Conservation (phyloP, 2,888 invertebrate genomes). For the Zelleria hepariella region DNA sequence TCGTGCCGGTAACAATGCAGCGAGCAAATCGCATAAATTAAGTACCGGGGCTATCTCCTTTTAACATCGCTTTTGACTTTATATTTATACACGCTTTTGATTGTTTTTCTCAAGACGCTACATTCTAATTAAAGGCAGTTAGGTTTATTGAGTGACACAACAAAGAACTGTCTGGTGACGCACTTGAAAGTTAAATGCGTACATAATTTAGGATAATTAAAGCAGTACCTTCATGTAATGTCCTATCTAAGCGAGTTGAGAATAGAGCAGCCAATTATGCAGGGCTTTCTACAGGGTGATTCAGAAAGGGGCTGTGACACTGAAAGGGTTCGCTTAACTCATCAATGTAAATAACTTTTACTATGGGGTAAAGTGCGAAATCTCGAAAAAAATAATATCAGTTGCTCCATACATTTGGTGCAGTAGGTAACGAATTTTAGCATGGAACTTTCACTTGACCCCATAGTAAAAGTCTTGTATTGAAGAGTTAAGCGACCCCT, state of each 20-base stretch:
- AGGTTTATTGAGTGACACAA: neutral
- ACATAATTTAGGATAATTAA: neutral
- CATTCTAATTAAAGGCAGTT: neutral
- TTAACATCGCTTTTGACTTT: constrained; percentile 22
- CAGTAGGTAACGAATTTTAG: too few relatives aligned
- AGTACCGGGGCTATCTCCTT: constrained; percentile 30
- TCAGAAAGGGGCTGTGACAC: too few relatives aligned
- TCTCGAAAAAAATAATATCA: too few relatives aligned
- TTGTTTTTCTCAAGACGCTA: neutral
- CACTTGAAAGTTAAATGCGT: neutral
- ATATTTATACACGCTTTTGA: neutral
- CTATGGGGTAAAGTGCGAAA: too few relatives aligned
- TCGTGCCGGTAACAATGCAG: constrained; percentile 38
- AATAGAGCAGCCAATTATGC: constrained; percentile 21
- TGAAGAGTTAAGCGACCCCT: too few relatives aligned
- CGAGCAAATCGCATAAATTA: constrained; percentile 55
- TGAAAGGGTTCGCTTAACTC: too few relatives aligned
- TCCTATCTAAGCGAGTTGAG: constrained; percentile 5
- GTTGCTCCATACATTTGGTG: too few relatives aligned
- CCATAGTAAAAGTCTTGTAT: too few relatives aligned
- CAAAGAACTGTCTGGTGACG: neutral
- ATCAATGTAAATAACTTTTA: too few relatives aligned
- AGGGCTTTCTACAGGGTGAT: constrained; percentile 53
- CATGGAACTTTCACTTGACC: too few relatives aligned
- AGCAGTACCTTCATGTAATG: neutral